Conservation (phyloP, 2,888 invertebrate genomes). For the Gandaritis pyraliata region DNA sequence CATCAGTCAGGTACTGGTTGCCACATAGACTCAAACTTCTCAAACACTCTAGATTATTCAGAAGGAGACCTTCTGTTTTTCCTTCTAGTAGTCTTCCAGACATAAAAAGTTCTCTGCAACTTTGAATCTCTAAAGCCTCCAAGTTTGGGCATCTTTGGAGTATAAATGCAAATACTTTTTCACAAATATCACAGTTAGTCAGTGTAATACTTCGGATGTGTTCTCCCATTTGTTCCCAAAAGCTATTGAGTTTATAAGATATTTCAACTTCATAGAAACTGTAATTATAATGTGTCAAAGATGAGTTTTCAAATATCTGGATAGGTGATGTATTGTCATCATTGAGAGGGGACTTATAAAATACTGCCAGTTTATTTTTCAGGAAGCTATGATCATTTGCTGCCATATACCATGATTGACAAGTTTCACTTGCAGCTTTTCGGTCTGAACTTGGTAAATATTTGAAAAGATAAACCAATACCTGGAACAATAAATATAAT, state of each 20-base stretch:
- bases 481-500: constrained; percentile 67
- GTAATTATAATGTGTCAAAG: constrained; percentile 76
- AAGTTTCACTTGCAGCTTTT: constrained; percentile 86
- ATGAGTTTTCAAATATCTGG: constrained; percentile 70
- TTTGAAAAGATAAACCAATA: constrained; percentile 86
- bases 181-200: constrained; percentile 86
- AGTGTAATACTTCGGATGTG: constrained; percentile 82
- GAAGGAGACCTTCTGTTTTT: constrained; percentile 79
- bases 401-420: constrained; percentile 87
- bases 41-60: constrained; percentile 79
- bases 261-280: constrained; percentile 84
- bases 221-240: constrained; percentile 85
- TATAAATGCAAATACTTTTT: constrained; percentile 85
- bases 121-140: constrained; percentile 84
- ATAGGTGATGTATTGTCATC: constrained; percentile 70
- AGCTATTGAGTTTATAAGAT: constrained; percentile 72
- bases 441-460: constrained; percentile 87
- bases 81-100: constrained; percentile 87
- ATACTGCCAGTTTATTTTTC: constrained; percentile 79
- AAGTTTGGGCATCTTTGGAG: constrained; percentile 84
- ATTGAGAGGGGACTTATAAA: constrained; percentile 72
- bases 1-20: constrained; percentile 90
- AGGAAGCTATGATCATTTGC: constrained; percentile 85
- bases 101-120: constrained; percentile 90
- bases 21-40: constrained; percentile 85